A percentile compares a stretch with the other conserved stretches of the same genome.
phyloP scores from a whole-genome alignment of 1,140 invertebrate species.

The Galleria mellonella region DNA sequence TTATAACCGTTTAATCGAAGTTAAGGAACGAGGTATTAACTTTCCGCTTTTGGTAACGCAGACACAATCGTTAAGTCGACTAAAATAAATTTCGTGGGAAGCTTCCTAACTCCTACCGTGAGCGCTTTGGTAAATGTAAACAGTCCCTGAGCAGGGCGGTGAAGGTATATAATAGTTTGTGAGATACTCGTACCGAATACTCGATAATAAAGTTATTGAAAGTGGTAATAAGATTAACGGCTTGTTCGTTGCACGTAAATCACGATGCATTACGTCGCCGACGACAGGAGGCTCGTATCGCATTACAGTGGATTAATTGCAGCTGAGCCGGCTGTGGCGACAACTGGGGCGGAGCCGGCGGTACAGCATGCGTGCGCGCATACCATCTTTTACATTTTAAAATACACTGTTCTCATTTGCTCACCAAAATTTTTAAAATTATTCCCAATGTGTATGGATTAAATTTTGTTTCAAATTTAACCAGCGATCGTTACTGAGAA shows the following conservation, averaged over 20 bases:
- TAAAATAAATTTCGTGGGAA: conserved; percentile 60
- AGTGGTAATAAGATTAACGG: conserved; percentile 70
- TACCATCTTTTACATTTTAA: conserved; percentile 1
- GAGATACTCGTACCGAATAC: conserved; percentile 19
- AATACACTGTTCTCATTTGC: conserved; percentile 7
- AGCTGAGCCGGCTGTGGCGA: conserved; percentile 32
- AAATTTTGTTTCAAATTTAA: conserved; percentile 25
- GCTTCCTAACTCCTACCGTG: conserved; percentile 32
- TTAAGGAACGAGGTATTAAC: conserved; percentile 42
- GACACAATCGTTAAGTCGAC: conserved; percentile 53
- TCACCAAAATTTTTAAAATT: conserved; percentile 1
- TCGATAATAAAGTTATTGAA: conserved; percentile 68
- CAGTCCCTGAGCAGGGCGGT: conserved; percentile 21
- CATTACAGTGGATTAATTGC: conserved; percentile 65
- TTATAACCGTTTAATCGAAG: conserved; percentile 37
- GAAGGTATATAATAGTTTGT: conserved; percentile 45
- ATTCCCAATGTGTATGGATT: conserved; percentile 15
- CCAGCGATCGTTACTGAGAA: conserved; percentile 32
- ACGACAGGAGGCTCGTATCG: conserved; percentile 57
- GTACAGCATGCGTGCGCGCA: conserved; percentile 13
- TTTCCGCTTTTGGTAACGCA: conserved; percentile 44
- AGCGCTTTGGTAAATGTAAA: conserved; percentile 23
- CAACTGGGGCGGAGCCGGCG: conserved; percentile 24
- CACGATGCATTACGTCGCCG: conserved; percentile 61
- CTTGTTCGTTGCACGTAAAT: conserved; percentile 57